Percentiles rank a stretch among this genome's conserved stretches.
Evolutionary conservation across 2,113 vertebrate species (phyloP).

Genomic region (Poeciliopsis occidentalis): DNA sequence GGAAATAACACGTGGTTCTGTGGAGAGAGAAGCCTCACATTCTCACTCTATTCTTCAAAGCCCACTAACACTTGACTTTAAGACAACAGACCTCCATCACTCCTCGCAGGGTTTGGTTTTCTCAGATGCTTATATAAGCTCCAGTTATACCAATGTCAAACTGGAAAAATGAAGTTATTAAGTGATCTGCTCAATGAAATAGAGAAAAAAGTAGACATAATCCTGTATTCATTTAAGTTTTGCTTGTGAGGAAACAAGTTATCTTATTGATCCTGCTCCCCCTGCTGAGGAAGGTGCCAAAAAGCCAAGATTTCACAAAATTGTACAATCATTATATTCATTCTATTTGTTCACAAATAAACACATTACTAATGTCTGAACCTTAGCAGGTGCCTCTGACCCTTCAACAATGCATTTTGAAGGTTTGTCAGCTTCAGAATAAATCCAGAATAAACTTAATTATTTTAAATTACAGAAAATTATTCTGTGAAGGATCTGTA

Average conservation of each 20-base stretch:
- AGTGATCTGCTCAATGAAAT: conserved; percentile 52
- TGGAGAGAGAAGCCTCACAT: neutral
- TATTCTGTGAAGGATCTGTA: too few relatives aligned
- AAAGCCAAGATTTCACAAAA: too few relatives aligned
- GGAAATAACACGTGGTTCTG: too few relatives aligned
- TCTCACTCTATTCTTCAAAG: neutral
- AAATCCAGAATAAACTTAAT: too few relatives aligned
- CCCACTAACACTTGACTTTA: conserved; percentile 33
- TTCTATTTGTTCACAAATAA: neutral
- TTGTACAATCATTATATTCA: neutral
- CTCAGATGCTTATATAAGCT: conserved; percentile 6
- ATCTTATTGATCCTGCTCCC: conserved; percentile 28
- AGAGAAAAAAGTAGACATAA: conserved; percentile 42
- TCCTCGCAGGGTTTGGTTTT: conserved; percentile 4
- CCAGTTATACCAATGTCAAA: conserved; percentile 8
- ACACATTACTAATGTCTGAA: too few relatives aligned
- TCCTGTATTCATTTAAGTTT: conserved; percentile 40
- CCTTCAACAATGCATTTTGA: too few relatives aligned
- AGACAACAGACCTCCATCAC: neutral
- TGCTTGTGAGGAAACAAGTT: conserved; percentile 37
- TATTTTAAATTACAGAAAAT: too few relatives aligned
- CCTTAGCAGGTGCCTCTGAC: too few relatives aligned
- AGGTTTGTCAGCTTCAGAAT: too few relatives aligned
- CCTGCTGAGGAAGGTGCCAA: neutral
- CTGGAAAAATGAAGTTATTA: conserved; percentile 37